Evolutionary conservation across 2,113 vertebrate genomes (phyloP).

Genomic region (Trachemys scripta): DNA sequence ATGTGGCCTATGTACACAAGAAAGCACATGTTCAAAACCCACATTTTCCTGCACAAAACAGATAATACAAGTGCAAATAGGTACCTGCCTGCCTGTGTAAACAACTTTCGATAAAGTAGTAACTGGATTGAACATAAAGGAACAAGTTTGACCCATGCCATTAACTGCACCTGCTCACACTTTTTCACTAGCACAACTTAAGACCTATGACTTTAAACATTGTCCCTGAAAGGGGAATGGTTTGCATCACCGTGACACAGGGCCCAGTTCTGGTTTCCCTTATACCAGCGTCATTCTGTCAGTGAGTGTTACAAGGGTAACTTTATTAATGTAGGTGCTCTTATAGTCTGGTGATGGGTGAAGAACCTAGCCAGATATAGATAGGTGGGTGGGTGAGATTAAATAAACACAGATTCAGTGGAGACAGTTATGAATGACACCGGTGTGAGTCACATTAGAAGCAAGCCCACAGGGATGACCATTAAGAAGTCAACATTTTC

Average conservation of each 20-base stretch:
- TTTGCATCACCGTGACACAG: constrained; percentile 38
- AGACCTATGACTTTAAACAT: not conserved
- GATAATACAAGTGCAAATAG: not conserved
- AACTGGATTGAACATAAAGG: constrained; percentile 36
- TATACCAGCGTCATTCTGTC: not conserved
- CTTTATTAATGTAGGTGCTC: constrained; percentile 37
- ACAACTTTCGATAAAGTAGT: not conserved
- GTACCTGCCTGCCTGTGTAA: constrained; percentile 10
- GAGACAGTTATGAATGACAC: constrained; percentile 19
- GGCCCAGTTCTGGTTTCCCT: constrained; percentile 11
- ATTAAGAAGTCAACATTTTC: constrained; percentile 15
- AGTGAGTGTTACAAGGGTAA: not conserved
- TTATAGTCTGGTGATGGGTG: not conserved
- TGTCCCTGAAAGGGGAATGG: not conserved
- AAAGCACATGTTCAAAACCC: constrained; percentile 58
- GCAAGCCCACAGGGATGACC: not conserved
- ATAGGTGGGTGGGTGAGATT: constrained; percentile 63
- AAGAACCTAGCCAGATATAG: not conserved
- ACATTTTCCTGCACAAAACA: constrained; percentile 20
- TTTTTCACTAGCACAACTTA: not conserved
- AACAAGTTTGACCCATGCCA: not conserved
- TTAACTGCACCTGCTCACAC: not conserved
- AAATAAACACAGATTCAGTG: constrained; percentile 53
- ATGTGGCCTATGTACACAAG: constrained; percentile 19
- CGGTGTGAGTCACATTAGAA: constrained; percentile 6